These are phyloP conservation scores for Diorhabda sublineata DNA, from an alignment of 1,140 invertebrate genomes.

Conservation along the genomic window DNA sequence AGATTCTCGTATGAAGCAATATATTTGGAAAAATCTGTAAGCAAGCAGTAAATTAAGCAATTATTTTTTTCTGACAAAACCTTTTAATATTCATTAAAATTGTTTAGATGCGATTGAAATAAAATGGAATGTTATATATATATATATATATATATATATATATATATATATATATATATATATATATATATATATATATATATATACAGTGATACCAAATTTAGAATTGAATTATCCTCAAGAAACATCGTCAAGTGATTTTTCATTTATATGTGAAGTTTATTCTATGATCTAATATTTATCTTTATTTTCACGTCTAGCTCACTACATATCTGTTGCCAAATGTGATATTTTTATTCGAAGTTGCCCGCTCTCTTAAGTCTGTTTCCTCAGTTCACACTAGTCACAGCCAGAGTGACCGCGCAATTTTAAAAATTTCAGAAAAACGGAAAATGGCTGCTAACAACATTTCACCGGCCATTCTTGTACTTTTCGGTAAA, in stretches of 20 bases:
- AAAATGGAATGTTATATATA: no score
- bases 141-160: no score
- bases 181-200: no score
- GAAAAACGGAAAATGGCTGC: constrained; percentile 12
- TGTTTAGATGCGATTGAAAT: no score
- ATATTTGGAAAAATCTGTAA: no score
- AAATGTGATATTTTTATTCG: constrained; percentile 47
- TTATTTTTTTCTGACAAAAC: no score
- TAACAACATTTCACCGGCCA: background rate
- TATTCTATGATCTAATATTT: constrained; percentile 30
- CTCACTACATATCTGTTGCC: constrained; percentile 42
- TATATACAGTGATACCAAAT: background rate
- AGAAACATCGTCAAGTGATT: constrained; percentile 1
- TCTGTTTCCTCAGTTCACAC: constrained; percentile 34
- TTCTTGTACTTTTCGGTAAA: no score
- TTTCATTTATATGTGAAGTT: constrained; percentile 9
- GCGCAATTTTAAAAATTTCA: constrained; percentile 25
- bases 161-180: no score
- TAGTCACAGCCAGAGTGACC: constrained; percentile 31
- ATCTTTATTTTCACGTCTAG: constrained; percentile 41
- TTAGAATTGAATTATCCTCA: background rate
- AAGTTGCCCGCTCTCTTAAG: constrained; percentile 35
- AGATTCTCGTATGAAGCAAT: no score
- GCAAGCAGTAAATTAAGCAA: no score
- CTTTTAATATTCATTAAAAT: no score